These are phyloP conservation scores for Anthonomus grandis DNA, from an alignment of 1,140 invertebrate genomes.

Conservation along the genomic window DNA sequence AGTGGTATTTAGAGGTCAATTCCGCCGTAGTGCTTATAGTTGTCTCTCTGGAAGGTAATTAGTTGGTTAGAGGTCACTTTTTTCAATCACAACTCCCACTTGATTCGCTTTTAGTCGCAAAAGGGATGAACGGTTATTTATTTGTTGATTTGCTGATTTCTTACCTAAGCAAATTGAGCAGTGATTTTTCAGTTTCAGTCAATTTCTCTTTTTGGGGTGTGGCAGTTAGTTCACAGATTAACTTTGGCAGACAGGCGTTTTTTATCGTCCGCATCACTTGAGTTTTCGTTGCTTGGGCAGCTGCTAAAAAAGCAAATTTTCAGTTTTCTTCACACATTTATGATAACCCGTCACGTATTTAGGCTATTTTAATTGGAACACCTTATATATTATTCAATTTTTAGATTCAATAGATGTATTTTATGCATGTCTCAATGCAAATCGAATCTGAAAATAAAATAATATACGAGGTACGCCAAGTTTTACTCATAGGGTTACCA, in stretches of 20 bases:
- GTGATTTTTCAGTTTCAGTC: conserved; percentile 67
- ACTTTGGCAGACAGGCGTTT: conserved; percentile 65
- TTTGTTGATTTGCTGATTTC: conserved; percentile 16
- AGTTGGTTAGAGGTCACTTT: background rate
- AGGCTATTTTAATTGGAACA: too few relatives aligned
- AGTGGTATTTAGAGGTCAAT: conserved; percentile 71
- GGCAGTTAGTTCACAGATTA: conserved; percentile 72
- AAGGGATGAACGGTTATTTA: background rate
- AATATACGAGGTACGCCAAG: too few relatives aligned
- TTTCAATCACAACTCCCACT: too few relatives aligned
- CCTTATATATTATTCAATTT: too few relatives aligned
- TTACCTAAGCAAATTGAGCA: conserved; percentile 70
- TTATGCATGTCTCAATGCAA: too few relatives aligned
- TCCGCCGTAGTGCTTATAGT: conserved; percentile 45
- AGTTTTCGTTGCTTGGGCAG: conserved; percentile 36
- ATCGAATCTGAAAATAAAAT: too few relatives aligned
- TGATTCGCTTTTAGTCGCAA: too few relatives aligned
- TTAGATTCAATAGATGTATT: too few relatives aligned
- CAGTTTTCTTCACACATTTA: too few relatives aligned
- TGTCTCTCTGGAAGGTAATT: conserved; percentile 40
- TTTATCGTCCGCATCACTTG: conserved; percentile 47
- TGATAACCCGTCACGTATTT: too few relatives aligned
- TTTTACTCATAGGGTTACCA: too few relatives aligned
- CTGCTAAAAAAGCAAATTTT: too few relatives aligned
- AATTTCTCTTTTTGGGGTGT: conserved; percentile 61